Evolutionary conservation across 2,797 vertebrate species (phyloP).

Genomic region (Eidolon dupreanum): DNA sequence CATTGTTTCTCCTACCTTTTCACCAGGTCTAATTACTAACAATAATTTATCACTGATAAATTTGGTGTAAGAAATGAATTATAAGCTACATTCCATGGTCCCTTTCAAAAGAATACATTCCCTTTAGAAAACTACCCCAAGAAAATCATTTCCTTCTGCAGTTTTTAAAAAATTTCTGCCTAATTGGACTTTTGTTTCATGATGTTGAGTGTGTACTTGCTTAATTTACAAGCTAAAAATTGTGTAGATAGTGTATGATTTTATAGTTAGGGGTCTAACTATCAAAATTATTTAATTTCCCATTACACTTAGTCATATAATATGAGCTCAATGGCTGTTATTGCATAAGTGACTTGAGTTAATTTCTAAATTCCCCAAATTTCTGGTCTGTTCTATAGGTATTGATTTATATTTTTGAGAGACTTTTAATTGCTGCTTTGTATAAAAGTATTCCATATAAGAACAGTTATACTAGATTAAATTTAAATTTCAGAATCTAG

Average conservation of each 20-base stretch:
- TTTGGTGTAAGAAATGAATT: background rate
- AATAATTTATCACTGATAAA: background rate
- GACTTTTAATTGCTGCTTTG: background rate
- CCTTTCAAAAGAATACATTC: background rate
- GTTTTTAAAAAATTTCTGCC: background rate
- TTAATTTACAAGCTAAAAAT: background rate
- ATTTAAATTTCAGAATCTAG: background rate
- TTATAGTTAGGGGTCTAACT: background rate
- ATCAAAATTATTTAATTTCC: background rate
- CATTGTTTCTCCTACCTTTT: background rate
- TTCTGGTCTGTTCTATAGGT: background rate
- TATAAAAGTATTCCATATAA: background rate
- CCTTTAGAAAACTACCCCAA: background rate
- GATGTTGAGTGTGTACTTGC: background rate
- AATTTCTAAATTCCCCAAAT: background rate
- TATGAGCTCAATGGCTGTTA: background rate
- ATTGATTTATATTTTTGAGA: background rate
- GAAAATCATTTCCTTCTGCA: background rate
- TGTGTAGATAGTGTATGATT: background rate
- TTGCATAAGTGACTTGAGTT: background rate
- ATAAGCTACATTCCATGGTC: background rate
- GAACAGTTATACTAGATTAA: background rate
- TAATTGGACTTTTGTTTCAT: background rate
- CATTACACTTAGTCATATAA: background rate
- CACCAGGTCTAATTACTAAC: background rate